Evolutionary conservation across 2,113 vertebrate species (phyloP), one percentile per base, ranked within the genome.

Genomic region (Actenoides hombroni): DNA sequence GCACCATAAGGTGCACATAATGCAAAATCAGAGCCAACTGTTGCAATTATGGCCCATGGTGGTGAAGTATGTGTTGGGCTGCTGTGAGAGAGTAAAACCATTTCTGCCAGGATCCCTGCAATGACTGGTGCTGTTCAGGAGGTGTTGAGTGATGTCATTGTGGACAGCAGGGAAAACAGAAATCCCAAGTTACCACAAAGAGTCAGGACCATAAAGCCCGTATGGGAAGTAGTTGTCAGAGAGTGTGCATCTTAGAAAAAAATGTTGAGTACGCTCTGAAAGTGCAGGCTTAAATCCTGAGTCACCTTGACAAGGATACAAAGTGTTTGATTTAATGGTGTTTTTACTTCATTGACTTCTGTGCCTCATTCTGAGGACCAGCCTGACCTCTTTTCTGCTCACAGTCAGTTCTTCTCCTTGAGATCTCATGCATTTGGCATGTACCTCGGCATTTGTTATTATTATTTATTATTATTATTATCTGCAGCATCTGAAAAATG

Each of bases 381-480:
- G 8, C 37, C 54, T 57, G 74, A 76, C 42, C 84, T 68, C 35
- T 89, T 79, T 70, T n/a, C 61, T 76, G 59, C 74, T 87, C 84
- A 23, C 57, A 78, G 17, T 44, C 56, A 13, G 33, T 35, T 87
- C 81, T 33, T 69, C n/a, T 89, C 70, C 86, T 73, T 91, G 92
- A 78, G 69, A 54, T 82, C 83, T 92, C 61, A 53, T 48, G 19
- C 33, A 29, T 75, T 92, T 86, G 88, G 80, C 83, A 92, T 77
- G 16, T 25, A 54, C 40, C 25, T 65, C 57, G 68, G 90, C 53
- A 86, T 95, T 88, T 90, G 48, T 90, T 90, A 90, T 91, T 68
- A 73, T 90, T 94, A 96, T 96, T 95, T 88, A 88, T 94, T 73
- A 86, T 80, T 53, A 92, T 94, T 49, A 93, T 94, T 75, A 84